Conservation (phyloP, 1,140 invertebrate genomes). For the Hylaeus volcanicus region DNA sequence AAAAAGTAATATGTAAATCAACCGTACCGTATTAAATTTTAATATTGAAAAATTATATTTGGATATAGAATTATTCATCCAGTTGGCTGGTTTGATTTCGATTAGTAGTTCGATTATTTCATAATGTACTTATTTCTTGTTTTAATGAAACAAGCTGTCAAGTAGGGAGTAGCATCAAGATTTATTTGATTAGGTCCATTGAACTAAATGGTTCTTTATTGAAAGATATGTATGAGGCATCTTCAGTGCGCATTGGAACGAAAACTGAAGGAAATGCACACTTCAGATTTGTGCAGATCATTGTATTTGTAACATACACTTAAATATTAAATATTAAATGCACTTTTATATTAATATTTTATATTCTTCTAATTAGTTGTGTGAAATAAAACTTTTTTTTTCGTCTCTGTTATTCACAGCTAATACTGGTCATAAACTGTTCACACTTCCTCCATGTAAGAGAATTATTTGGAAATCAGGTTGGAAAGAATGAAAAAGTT, state of each 20-base stretch:
- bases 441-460: constrained; percentile 75
- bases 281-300: constrained; percentile 43
- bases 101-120: constrained; percentile 7
- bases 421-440: constrained; percentile 75
- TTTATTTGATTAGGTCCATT: constrained; percentile 69
- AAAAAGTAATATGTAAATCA: background rate
- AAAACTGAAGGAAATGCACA: constrained; percentile 57
- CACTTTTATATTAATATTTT: constrained; percentile 18
- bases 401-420: constrained; percentile 75
- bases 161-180: constrained; percentile 40
- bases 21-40: background rate
- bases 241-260: constrained; percentile 58
- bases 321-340: no score
- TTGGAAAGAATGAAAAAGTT: constrained; percentile 68
- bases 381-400: constrained; percentile 46
- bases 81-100: background rate
- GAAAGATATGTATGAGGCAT: constrained; percentile 52
- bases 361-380: constrained; percentile 30
- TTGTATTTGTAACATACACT: constrained; percentile 12
- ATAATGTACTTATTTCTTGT: constrained; percentile 22
- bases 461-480: constrained; percentile 77
- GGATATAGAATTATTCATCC: constrained; percentile 6
- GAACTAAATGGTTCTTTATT: constrained; percentile 62
- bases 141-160: constrained; percentile 34
- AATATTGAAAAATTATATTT: background rate